These are phyloP conservation scores for Peromyscus attwateri DNA, from an alignment of 2,797 vertebrate genomes.

Conservation along the genomic window DNA sequence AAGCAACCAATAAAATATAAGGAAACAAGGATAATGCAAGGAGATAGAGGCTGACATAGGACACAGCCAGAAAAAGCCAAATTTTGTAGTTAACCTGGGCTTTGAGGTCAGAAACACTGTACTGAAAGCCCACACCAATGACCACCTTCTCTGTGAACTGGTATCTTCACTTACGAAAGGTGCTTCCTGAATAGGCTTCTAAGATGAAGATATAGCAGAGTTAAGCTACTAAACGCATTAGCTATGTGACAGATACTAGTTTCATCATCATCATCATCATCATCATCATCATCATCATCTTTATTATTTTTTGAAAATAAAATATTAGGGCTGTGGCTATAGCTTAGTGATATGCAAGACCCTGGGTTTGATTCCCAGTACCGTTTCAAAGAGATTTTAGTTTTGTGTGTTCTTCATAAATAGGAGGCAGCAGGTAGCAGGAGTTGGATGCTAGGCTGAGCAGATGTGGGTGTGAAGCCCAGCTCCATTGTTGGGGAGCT, in stretches of 20 bases:
- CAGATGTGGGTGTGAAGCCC: not conserved
- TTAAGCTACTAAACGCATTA: not conserved
- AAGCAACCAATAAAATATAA: slow-evolving; percentile 18
- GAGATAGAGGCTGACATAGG: not conserved
- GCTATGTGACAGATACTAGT: not conserved
- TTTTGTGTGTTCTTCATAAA: not conserved
- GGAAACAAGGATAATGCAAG: not conserved
- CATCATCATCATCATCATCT: too few relatives aligned
- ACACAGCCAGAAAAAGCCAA: not conserved
- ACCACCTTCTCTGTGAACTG: not conserved
- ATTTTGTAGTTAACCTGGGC: not conserved
- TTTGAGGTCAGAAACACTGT: not conserved
- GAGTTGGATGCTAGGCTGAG: not conserved
- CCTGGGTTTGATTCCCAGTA: not conserved
- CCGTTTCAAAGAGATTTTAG: not conserved
- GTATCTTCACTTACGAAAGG: not conserved
- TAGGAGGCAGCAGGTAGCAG: not conserved
- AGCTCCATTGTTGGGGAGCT: not conserved
- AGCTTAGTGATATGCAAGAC: not conserved
- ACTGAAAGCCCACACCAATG: not conserved
- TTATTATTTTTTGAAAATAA: slow-evolving; percentile 5
- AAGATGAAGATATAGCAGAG: not conserved
- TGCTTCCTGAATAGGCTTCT: not conserved
- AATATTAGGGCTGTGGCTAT: not conserved
- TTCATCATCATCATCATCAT: not conserved